These are phyloP conservation scores for Prionchulus punctatus DNA, from an alignment of 2,888 invertebrate species.

Conservation along the genomic window DNA sequence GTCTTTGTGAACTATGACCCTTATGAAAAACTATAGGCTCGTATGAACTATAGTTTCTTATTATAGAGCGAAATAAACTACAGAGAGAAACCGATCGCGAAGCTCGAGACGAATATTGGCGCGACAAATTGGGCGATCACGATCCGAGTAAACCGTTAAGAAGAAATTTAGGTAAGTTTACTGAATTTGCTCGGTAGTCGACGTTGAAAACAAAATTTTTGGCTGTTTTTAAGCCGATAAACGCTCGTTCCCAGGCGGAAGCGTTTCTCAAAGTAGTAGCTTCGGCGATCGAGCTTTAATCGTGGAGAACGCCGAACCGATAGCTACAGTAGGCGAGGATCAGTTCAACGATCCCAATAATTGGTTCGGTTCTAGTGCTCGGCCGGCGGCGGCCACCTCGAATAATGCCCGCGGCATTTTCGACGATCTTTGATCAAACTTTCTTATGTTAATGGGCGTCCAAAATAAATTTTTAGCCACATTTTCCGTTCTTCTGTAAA, in stretches of 20 bases:
- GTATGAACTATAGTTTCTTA: no score
- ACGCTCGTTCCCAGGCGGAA: neutral
- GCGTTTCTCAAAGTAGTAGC: neutral
- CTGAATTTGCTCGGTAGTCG: neutral
- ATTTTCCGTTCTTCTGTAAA: no score
- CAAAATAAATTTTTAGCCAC: no score
- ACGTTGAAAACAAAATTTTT: neutral
- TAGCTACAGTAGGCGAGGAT: neutral
- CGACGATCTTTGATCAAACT: no score
- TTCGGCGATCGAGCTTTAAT: neutral
- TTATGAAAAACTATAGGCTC: no score
- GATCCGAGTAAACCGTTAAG: neutral
- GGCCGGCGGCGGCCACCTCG: no score
- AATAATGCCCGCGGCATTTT: no score
- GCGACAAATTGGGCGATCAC: constrained; percentile 5
- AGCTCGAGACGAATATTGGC: constrained; percentile 13
- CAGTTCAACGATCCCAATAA: neutral
- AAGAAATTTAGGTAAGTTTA: neutral
- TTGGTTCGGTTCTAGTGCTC: no score
- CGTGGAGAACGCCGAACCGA: neutral
- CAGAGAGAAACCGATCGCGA: constrained; percentile 16
- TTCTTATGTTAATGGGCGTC: no score
- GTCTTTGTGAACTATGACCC: no score
- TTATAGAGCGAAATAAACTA: constrained; percentile 16
- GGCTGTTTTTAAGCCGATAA: neutral